A percentile compares a stretch with the other conserved stretches of the same genome.
These are phyloP conservation scores for Spinus olivaceus DNA, from an alignment of 2,797 vertebrate genomes.

Conservation along the genomic window DNA sequence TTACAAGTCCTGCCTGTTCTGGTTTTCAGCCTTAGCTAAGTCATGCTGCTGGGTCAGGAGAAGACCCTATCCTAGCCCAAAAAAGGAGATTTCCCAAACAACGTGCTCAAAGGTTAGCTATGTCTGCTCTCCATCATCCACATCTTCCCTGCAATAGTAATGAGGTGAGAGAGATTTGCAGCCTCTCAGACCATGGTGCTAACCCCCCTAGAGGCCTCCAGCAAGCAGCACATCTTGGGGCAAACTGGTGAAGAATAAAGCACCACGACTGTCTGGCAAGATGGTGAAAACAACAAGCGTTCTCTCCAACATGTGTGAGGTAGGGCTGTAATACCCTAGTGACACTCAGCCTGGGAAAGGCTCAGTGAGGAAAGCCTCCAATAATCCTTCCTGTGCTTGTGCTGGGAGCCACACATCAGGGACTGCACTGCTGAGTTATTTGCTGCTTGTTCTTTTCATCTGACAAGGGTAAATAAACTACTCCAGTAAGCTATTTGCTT, in stretches of 20 bases:
- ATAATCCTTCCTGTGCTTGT: not conserved
- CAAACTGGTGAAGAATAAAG: not conserved
- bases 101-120: not conserved
- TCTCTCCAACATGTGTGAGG: not conserved
- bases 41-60: not conserved
- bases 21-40: not conserved
- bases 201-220: not conserved
- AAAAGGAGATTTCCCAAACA: constrained; percentile 37
- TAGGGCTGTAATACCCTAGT: not conserved
- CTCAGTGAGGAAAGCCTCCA: not conserved
- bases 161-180: constrained; percentile 55
- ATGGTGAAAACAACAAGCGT: not conserved
- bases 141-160: constrained; percentile 8
- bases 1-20: not conserved
- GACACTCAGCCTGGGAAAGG: not conserved
- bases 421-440: not conserved
- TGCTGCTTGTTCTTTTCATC: not conserved
- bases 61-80: not conserved
- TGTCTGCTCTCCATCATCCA: constrained; percentile 35
- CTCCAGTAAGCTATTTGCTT: not conserved
- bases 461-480: not conserved
- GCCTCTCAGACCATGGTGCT: not conserved
- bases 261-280: not conserved
- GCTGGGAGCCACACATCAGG: not conserved
- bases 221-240: not conserved